phyloP scores from a whole-genome alignment of 2,888 invertebrate species.

The Esperia sulphurella region DNA sequence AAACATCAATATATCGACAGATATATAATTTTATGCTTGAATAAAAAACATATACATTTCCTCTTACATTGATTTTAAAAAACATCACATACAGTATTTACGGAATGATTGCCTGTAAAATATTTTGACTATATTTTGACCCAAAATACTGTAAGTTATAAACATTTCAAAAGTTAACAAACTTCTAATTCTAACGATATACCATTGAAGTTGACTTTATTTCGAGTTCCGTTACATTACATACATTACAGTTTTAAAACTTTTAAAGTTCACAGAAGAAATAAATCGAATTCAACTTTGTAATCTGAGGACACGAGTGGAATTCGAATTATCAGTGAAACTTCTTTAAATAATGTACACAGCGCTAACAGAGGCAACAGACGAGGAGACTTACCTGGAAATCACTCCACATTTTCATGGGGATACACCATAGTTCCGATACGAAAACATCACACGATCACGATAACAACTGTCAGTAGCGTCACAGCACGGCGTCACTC shows the following conservation, averaged over 20 bases:
- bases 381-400: constrained; percentile 62
- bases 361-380: constrained; percentile 6
- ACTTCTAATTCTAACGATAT: constrained; percentile 2
- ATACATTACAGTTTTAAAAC: constrained; percentile 5
- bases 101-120: too few species aligned
- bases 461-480: constrained; percentile 77
- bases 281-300: constrained; percentile 20
- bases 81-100: too few species aligned
- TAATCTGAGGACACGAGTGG: background rate
- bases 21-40: too few species aligned
- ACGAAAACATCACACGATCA: constrained; percentile 77
- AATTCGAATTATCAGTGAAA: constrained; percentile 23
- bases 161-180: constrained; percentile 10
- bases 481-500: constrained; percentile 68
- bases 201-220: constrained; percentile 16
- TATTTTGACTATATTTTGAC: too few species aligned
- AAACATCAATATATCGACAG: too few species aligned
- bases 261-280: constrained; percentile 15
- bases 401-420: constrained; percentile 80
- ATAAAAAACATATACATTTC: too few species aligned
- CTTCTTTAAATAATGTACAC: constrained; percentile 3
- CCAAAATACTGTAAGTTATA: constrained; percentile 9
- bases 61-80: too few species aligned
- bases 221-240: constrained; percentile 21
- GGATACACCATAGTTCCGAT: constrained; percentile 78